Evolutionary conservation across 2,888 invertebrate species (phyloP), one percentile per base, ranked within the genome.

Genomic region (Orthonevra nobilis): DNA sequence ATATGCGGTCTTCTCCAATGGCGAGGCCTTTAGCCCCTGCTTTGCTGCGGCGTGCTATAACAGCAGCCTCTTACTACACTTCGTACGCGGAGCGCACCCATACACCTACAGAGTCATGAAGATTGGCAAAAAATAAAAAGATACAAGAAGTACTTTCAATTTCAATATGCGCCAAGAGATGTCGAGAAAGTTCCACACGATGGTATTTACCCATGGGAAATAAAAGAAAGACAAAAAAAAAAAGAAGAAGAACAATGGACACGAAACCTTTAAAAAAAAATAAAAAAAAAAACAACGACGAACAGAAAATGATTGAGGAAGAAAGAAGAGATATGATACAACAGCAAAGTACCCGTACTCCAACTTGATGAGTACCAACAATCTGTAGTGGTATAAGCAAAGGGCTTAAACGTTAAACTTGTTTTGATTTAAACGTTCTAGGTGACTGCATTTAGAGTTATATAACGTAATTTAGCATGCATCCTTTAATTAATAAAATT

Each of bases 131-230:
- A 61, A 68, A 38, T 0, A 54, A 42, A 50, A 44, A 46, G 20
- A 44, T 75, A 69, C 56, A 77, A 64, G 63, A 70, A 44, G 63
- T 69, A 77, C 75, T 77, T 77, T 77, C 75, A 64, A 77, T 77
- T 77, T 77, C 70, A 70, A 70, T 77, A 63, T 69, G 44, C 60
- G 30, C 56, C 63, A 64, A 70, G 70, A 70, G 63, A 70, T 64
- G 38, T 44, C 70, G 75, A 77, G 75, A 77, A 77, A 77, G 75
- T 77, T 77, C 75, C 70, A 50, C 75, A 70, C 63, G 58, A 64
- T 63, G 70, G 75, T 77, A 75, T 77, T 70, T 77, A 70, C 75
- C 46, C 70, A 77, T 70, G 75, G 64, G 75, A 75, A 70, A 60
- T 34, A 74, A 52, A 74, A 69, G 50, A 75, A 75, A 70, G 23